Conservation (phyloP, 2,113 vertebrate species). For the Pseudopodoces humilis region DNA sequence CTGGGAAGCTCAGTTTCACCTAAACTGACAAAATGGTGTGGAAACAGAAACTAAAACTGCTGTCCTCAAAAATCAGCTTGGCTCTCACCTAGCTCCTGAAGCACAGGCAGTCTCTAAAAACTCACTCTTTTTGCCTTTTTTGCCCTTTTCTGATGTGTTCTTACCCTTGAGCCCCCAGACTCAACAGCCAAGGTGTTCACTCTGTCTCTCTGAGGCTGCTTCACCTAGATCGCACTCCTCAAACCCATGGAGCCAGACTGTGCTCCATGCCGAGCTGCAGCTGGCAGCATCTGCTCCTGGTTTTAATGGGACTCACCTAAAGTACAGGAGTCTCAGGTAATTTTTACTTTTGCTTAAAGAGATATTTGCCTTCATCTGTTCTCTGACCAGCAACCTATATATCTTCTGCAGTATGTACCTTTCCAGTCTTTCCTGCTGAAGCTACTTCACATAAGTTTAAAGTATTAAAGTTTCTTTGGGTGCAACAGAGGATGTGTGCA, state of each 20-base stretch:
- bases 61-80: background rate
- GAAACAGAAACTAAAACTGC: background rate
- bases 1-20: background rate
- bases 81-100: background rate
- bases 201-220: background rate
- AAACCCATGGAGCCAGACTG: background rate
- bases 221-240: background rate
- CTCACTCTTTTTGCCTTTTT: background rate
- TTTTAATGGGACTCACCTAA: background rate
- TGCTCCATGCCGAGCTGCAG: background rate
- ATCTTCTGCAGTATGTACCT: background rate
- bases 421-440: background rate
- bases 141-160: background rate
- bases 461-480: background rate
- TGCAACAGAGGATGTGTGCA: background rate
- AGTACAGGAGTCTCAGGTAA: background rate
- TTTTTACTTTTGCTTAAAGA: background rate
- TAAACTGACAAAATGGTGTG: background rate
- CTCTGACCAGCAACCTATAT: background rate
- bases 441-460: background rate
- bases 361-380: background rate
- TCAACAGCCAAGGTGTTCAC: fast-evolving
- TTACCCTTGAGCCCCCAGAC: background rate
- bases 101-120: background rate
- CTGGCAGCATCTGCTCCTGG: background rate